phyloP scores from a whole-genome alignment of 2,113 vertebrate genomes.

The Triplophysa siluroides region DNA sequence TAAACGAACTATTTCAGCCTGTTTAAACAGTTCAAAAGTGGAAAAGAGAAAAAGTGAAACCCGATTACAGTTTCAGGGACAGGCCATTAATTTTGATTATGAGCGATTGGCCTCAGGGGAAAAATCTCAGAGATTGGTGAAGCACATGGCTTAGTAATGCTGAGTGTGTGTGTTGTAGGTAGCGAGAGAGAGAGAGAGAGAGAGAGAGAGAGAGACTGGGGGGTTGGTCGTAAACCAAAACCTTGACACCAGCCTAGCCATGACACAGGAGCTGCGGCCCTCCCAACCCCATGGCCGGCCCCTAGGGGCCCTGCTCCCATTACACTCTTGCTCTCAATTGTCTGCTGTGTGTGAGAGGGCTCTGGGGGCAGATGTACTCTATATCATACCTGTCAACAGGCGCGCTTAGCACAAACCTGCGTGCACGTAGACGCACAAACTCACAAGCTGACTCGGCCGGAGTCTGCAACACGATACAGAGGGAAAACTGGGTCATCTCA shows the following conservation, averaged over 20 bases:
- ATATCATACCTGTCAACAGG: constrained; percentile 63
- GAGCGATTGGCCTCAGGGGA: constrained; percentile 31
- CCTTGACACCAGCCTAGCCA: constrained; percentile 49
- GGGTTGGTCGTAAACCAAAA: constrained; percentile 36
- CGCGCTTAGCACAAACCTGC: constrained; percentile 56
- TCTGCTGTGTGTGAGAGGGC: constrained; percentile 62
- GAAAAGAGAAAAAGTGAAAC: constrained; percentile 27
- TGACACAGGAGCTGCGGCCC: constrained; percentile 65
- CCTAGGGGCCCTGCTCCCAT: constrained; percentile 63
- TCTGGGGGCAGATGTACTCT: constrained; percentile 50
- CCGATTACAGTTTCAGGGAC: constrained; percentile 35
- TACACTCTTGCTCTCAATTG: constrained; percentile 62
- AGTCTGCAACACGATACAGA: constrained; percentile 31
- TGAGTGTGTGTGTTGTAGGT: neutral
- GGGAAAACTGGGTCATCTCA: constrained; percentile 32
- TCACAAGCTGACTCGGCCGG: neutral
- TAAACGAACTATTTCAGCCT: constrained; percentile 3
- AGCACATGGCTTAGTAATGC: constrained; percentile 38
- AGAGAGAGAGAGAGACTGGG: constrained; percentile 13
- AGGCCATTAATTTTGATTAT: constrained; percentile 34
- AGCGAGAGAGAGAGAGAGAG: neutral
- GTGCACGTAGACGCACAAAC: constrained; percentile 50
- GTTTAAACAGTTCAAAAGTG: neutral
- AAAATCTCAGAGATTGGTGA: constrained; percentile 25
- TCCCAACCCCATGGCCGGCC: constrained; percentile 51